Conservation (phyloP, 2,797 vertebrate species). For the Muscicapa comitata region DNA sequence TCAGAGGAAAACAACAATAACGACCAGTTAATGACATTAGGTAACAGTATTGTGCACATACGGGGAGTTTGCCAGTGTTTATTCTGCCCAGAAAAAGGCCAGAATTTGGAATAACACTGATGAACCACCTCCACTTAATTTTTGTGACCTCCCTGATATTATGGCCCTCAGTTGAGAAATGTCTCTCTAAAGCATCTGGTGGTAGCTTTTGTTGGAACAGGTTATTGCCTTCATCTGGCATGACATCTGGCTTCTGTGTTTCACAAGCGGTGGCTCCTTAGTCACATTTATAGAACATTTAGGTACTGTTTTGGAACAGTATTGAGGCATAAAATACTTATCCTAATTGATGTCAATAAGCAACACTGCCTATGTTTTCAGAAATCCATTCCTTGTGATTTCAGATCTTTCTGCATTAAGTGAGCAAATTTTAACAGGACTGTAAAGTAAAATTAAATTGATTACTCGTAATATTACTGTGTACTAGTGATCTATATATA, state of each 20-base stretch:
- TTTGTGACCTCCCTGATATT: not conserved
- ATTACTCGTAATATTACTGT: not conserved
- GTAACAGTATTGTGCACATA: not conserved
- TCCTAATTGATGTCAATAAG: not conserved
- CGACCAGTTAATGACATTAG: not conserved
- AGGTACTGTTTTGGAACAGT: not conserved
- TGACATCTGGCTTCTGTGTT: conserved; percentile 31
- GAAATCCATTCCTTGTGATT: not conserved
- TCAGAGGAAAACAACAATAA: not conserved
- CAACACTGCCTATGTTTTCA: not conserved
- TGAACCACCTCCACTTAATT: not conserved
- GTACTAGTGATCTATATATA: not conserved
- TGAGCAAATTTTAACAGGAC: not conserved
- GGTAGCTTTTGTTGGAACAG: not conserved
- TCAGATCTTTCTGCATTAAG: not conserved
- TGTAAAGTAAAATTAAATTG: not conserved
- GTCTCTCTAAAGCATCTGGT: not conserved
- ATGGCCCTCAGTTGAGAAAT: not conserved
- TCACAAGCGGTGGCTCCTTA: not conserved
- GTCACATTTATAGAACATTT: not conserved
- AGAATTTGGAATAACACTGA: not conserved
- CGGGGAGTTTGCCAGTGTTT: not conserved
- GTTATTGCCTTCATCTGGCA: conserved; percentile 10
- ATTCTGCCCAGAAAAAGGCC: not conserved
- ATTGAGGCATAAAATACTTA: not conserved